Evolutionary conservation across 2,888 invertebrate genomes (phyloP), one percentile per base, ranked within the genome.

Genomic region (Baronia brevicornis): DNA sequence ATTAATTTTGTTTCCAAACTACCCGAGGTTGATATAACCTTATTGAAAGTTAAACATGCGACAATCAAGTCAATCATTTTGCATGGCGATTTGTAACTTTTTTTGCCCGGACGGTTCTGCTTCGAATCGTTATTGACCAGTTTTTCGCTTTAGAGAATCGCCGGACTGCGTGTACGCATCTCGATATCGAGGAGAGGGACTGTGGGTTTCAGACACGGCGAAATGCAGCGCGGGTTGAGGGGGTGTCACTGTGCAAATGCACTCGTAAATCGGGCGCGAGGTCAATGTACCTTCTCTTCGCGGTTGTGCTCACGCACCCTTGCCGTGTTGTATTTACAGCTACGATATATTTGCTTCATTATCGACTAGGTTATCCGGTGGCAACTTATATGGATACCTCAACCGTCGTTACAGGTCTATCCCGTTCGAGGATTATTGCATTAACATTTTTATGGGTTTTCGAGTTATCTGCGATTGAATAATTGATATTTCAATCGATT

Each of bases 231-330:
- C 26, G 55, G 44, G 54, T n/a, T n/a, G n/a, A 58, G 63, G 68
- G 73, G 73, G 71, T 78, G 77, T 78, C 79, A 77, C 79, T 77
- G 77, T 71, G 79, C 78, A 78, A 79, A 78, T 77, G 79, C 79
- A 78, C 73, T 79, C 78, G 72, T 77, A 75, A 79, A 78, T 71
- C 68, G 60, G 64, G 58, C 57, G 54, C 63, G 74, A 61, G 75
- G 77, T 77, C 77, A 74, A 67, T 71, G 74, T 67, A 59, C 70
- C 66, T 68, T 65, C 62, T 44, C 58, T 47, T 60, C 58, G 52
- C 60, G 39, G 54, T 40, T 33, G 36, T 22, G 45, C 29, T 37
- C 33, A 31, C 41, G 46, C 49, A 51, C 60, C 63, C 48, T 61
- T 36, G 46, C 43, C 52, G 58, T 40, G 41, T 48, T 67, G 61